A percentile compares a stretch with the other conserved stretches of the same genome.
Evolutionary conservation across 2,888 invertebrate genomes (phyloP).

Genomic region (Frankliniella intonsa): DNA sequence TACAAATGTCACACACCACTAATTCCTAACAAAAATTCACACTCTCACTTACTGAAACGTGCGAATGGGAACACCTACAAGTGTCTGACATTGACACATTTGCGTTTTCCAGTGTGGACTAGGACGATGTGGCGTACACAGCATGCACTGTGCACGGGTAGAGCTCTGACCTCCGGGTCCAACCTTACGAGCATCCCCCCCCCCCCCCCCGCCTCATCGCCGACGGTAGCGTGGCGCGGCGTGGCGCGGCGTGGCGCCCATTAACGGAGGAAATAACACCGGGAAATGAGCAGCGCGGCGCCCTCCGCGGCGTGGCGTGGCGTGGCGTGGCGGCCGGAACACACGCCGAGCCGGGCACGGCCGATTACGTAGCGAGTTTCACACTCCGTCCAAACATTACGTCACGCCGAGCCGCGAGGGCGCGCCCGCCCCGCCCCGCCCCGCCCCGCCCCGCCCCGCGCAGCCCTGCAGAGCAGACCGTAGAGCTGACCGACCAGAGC

Average conservation of each 20-base stretch:
- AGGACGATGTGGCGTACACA: too few relatives aligned
- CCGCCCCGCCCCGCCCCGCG: too few relatives aligned
- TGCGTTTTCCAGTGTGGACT: too few relatives aligned
- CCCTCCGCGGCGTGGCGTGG: background rate
- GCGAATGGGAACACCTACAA: too few relatives aligned
- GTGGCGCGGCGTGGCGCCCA: background rate
- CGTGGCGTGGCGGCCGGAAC: background rate
- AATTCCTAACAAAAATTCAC: too few relatives aligned
- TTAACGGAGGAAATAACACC: background rate
- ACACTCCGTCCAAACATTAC: slow-evolving; percentile 22
- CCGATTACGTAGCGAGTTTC: background rate
- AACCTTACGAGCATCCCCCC: background rate
- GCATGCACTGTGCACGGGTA: too few relatives aligned
- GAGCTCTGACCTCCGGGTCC: too few relatives aligned
- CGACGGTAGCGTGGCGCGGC: background rate
- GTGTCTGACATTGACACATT: too few relatives aligned
- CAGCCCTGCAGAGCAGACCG: too few relatives aligned
- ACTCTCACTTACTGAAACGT: too few relatives aligned
- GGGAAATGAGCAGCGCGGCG: background rate
- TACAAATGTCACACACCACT: too few relatives aligned
- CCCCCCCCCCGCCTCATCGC: background rate
- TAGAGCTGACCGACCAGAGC: too few relatives aligned
- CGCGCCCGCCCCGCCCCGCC: background rate
- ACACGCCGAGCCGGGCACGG: background rate
- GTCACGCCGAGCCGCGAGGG: background rate